Evolutionary conservation across 2,797 vertebrate genomes (phyloP).

Genomic region (Australoheros facetus): DNA sequence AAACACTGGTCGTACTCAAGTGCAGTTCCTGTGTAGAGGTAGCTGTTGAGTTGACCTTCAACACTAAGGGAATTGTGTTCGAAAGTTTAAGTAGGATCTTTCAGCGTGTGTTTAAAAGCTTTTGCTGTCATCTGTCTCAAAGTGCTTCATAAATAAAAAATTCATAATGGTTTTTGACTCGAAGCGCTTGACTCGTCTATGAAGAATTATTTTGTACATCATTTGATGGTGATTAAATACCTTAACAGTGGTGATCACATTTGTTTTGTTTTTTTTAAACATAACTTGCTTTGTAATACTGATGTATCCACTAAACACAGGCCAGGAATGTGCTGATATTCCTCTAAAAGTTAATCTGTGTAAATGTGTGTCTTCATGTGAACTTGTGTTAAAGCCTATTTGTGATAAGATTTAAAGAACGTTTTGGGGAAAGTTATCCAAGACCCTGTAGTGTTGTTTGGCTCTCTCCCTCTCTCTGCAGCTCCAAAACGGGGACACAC

Average conservation of each 20-base stretch:
- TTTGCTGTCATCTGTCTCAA: conserved; percentile 14
- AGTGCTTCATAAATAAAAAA: conserved; percentile 26
- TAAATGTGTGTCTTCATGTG: conserved; percentile 12
- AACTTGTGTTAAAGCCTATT: conserved; percentile 11
- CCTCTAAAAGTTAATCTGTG: conserved; percentile 18
- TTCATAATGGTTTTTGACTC: neutral
- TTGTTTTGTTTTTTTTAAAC: neutral
- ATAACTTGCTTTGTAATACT: conserved; percentile 49
- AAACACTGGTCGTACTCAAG: conserved; percentile 42
- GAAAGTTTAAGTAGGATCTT: conserved; percentile 7
- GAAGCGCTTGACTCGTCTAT: neutral
- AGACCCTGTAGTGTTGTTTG: conserved; percentile 48
- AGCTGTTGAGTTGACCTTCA: conserved; percentile 60
- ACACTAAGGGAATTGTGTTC: conserved; percentile 19
- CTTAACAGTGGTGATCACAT: conserved; percentile 4
- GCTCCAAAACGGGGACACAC: conserved; percentile 34
- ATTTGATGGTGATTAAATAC: conserved; percentile 29
- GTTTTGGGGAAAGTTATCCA: conserved; percentile 48
- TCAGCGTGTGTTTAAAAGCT: neutral
- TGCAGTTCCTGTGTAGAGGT: conserved; percentile 63
- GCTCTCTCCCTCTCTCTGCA: conserved; percentile 66
- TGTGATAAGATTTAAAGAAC: conserved; percentile 47
- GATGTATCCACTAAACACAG: conserved; percentile 33
- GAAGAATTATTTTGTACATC: conserved; percentile 4
- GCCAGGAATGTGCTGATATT: conserved; percentile 49